Conservation (phyloP, 1,140 invertebrate species). For the Drosophila eugracilis region DNA sequence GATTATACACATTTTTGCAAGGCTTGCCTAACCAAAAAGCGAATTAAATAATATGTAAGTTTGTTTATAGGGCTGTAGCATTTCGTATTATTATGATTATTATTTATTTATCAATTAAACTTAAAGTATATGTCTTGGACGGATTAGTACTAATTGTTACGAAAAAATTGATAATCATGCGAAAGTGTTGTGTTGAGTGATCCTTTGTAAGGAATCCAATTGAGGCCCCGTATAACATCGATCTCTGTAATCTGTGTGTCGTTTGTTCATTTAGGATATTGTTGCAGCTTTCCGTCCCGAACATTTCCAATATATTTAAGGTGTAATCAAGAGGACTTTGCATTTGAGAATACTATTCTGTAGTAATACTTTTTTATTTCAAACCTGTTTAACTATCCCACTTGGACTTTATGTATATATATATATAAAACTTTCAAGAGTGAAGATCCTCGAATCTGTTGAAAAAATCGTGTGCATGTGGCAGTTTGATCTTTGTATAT, state of each 20-base stretch:
- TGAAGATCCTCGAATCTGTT: slow-evolving; percentile 14
- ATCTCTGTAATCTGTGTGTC: slow-evolving; percentile 7
- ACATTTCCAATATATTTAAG: slow-evolving; percentile 6
- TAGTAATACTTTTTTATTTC: slow-evolving; percentile 67
- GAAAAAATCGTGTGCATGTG: slow-evolving; percentile 27
- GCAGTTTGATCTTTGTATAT: slow-evolving; percentile 46
- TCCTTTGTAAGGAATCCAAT: slow-evolving; percentile 1
- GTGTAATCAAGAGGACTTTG: slow-evolving; percentile 5
- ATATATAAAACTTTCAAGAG: not conserved
- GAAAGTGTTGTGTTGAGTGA: slow-evolving; percentile 6
- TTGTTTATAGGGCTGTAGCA: slow-evolving; percentile 12
- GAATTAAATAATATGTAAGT: slow-evolving; percentile 22
- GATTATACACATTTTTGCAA: slow-evolving; percentile 16
- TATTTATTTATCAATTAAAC: slow-evolving; percentile 25
- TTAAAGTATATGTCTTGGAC: slow-evolving; percentile 48
- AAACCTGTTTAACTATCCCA: slow-evolving; percentile 37
- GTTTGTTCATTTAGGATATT: slow-evolving; percentile 2
- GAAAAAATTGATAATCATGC: slow-evolving; percentile 36
- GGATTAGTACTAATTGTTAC: slow-evolving; percentile 59
- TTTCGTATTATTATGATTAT: slow-evolving; percentile 24
- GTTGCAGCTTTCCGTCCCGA: no score
- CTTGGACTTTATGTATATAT: slow-evolving; percentile 2
- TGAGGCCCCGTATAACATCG: slow-evolving; percentile 21
- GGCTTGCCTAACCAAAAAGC: slow-evolving; percentile 9
- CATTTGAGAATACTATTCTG: slow-evolving; percentile 33